Conservation (phyloP, 2,888 invertebrate genomes). For the Agrochola litura region DNA sequence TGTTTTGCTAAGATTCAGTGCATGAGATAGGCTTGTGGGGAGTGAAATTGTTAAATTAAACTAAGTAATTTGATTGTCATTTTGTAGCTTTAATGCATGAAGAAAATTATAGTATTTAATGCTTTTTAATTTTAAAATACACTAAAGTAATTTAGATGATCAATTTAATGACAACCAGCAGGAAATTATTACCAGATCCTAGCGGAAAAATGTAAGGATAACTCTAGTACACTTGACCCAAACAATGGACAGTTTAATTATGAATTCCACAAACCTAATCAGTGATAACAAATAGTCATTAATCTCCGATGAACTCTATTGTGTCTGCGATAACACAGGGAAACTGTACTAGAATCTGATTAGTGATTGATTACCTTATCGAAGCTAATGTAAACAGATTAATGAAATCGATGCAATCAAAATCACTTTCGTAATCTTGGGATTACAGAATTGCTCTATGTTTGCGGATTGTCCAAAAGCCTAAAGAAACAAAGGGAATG, state of each 20-base stretch:
- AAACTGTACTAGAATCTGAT: constrained; percentile 23
- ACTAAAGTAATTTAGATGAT: background rate
- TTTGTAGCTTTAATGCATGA: background rate
- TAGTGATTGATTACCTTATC: constrained; percentile 36
- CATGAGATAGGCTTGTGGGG: constrained; percentile 41
- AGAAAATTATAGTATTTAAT: background rate
- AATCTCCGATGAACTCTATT: constrained; percentile 5
- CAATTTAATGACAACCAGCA: background rate
- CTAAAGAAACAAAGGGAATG: too few relatives aligned
- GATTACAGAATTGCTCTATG: constrained; percentile 9
- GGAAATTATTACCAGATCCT: background rate
- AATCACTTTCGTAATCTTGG: constrained; percentile 27
- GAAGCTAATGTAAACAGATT: constrained; percentile 35
- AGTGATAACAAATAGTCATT: constrained; percentile 12
- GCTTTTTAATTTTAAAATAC: background rate
- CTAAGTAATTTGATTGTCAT: background rate
- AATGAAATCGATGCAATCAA: constrained; percentile 45
- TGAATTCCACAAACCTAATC: constrained; percentile 12
- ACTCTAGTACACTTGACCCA: constrained; percentile 7
- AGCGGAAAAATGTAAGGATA: background rate
- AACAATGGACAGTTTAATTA: constrained; percentile 17
- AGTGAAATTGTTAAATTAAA: constrained; percentile 35
- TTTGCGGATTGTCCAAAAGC: background rate
- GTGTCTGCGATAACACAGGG: constrained; percentile 16
- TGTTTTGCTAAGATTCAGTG: constrained; percentile 50